Evolutionary conservation across 2,797 vertebrate genomes (phyloP).

Genomic region (Carcharodon carcharias): DNA sequence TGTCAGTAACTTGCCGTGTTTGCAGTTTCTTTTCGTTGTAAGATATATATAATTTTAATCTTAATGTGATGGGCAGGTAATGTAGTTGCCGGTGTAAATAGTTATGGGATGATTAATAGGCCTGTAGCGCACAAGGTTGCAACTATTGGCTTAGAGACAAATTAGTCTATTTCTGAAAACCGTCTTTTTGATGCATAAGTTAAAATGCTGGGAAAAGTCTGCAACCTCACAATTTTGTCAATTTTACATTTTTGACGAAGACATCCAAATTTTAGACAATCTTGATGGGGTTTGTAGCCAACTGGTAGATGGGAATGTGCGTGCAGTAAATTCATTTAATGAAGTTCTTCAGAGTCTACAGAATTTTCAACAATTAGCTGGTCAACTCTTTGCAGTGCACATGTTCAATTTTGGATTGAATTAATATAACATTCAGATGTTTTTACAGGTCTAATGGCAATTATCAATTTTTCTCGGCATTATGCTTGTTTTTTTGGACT

Average conservation of each 20-base stretch:
- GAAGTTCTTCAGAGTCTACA: not conserved
- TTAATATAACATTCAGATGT: not conserved
- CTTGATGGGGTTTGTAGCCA: not conserved
- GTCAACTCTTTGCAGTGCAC: not conserved
- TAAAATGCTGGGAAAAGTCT: not conserved
- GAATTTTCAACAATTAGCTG: not conserved
- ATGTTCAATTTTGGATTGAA: not conserved
- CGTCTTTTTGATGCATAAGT: not conserved
- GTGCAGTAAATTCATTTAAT: not conserved
- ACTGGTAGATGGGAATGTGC: not conserved
- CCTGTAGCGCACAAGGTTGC: not conserved
- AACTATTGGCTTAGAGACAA: not conserved
- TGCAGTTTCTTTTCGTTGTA: not conserved
- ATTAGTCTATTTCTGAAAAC: not conserved
- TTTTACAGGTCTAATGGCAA: slow-evolving; percentile 4
- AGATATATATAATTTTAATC: not conserved
- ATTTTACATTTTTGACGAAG: not conserved
- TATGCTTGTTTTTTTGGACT: not conserved
- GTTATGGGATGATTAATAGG: not conserved
- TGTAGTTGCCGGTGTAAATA: not conserved
- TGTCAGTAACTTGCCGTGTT: not conserved
- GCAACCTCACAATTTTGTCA: not conserved
- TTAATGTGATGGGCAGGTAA: not conserved
- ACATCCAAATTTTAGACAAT: not conserved
- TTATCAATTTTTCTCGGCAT: not conserved